Evolutionary conservation across 2,888 invertebrate species (phyloP), one percentile per base, ranked within the genome.

Genomic region (Schrankia costaestrigalis): DNA sequence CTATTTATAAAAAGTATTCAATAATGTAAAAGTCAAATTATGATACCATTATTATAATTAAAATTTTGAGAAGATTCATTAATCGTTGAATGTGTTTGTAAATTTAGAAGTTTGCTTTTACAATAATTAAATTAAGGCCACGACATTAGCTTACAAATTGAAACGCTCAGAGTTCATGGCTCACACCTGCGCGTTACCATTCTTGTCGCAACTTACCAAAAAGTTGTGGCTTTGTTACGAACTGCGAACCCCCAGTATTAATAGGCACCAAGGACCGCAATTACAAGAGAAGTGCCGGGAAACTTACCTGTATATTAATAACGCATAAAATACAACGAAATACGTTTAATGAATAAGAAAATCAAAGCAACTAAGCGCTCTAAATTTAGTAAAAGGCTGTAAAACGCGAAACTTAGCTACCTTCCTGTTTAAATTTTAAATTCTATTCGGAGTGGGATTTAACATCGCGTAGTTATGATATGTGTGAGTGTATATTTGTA

Each of bases 371-470:
- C 26, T 36, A 24, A 22, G 38, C 37, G 28, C 31, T 30, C 41
- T 28, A 43, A 45, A 43, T 42, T 42, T 31, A 32, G 36, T 31
- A 33, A 9, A 31, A 46, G 38, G 37, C 46, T 37, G 41, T 23
- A 35, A 30, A 57, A 46, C 39, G 36, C 32, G 35, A 52, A 62
- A 61, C 59, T 49, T 47, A 45, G 43, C 26, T 35, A 44, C 49
- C 47, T 48, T 53, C 48, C 53, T 45, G 54, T 56, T 62, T 62
- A 62, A 62, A 59, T 56, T 59, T 62, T 62, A 51, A 56, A 59
- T 59, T 56, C 45, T 59, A 58, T 62, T 58, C 46, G 46, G 48
- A 51, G 63, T 47, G 41, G 46, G 46, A 48, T 58, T 45, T 49
- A 41, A 50, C 46, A 29, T 42, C 46, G n/a, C n/a, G n/a, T 31